phyloP scores from a whole-genome alignment of 1,140 invertebrate species.

The Macrosteles quadrilineatus region DNA sequence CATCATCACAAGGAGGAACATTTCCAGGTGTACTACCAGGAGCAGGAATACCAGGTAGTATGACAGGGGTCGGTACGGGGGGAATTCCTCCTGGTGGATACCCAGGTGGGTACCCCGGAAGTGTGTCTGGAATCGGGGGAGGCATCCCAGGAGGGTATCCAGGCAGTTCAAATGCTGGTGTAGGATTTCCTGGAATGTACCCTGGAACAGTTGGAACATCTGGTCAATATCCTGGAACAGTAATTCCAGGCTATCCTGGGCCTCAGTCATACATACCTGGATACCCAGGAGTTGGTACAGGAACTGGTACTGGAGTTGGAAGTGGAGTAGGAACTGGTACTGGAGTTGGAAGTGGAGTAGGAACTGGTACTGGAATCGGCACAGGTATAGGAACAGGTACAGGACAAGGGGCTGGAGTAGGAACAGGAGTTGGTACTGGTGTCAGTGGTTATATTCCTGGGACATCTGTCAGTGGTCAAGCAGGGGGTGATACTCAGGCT shows the following conservation, averaged over 20 bases:
- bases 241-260: slow-evolving; percentile 13
- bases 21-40: no score
- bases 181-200: background rate
- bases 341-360: slow-evolving; percentile 23
- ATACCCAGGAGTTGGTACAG: slow-evolving; percentile 18
- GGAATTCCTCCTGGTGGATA: no score
- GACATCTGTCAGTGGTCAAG: background rate
- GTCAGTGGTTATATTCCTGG: slow-evolving; percentile 34
- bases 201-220: background rate
- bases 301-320: background rate
- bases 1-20: no score
- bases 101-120: no score
- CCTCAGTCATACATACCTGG: background rate
- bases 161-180: no score
- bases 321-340: slow-evolving; percentile 31
- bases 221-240: slow-evolving; percentile 8
- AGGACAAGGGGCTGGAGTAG: background rate
- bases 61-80: no score
- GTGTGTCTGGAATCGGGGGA: no score
- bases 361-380: slow-evolving; percentile 33
- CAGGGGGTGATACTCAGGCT: slow-evolving; percentile 66
- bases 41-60: no score
- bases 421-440: slow-evolving; percentile 32
- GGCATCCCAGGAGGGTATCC: no score
- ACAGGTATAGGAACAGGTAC: slow-evolving; percentile 32